Evolutionary conservation across 2,797 vertebrate species (phyloP).

Genomic region (Poecilia picta): DNA sequence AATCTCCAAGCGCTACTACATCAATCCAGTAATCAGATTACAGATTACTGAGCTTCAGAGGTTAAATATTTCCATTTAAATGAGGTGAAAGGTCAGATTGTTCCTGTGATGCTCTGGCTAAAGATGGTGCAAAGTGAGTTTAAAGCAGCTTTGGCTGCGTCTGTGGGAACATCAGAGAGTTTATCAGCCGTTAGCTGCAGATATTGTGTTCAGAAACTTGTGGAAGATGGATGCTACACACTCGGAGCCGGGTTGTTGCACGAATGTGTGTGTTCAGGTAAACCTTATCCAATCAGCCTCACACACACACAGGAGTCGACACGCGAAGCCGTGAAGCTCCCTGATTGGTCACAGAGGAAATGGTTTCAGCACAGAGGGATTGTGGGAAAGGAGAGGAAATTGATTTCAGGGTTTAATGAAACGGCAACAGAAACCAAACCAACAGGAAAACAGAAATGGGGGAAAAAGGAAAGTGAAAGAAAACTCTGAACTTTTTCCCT

Average conservation of each 20-base stretch:
- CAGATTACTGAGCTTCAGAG: no score
- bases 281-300: slow-evolving; percentile 60
- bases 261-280: slow-evolving; percentile 33
- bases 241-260: slow-evolving; percentile 17
- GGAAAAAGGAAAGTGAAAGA: slow-evolving; percentile 15
- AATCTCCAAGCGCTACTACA: no score
- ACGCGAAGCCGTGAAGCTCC: slow-evolving; percentile 29
- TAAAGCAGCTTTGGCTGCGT: neutral
- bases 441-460: slow-evolving; percentile 1
- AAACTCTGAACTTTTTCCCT: slow-evolving; percentile 24
- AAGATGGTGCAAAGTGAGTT: slow-evolving; percentile 7
- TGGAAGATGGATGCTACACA: slow-evolving; percentile 37
- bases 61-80: no score
- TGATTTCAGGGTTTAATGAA: slow-evolving; percentile 71
- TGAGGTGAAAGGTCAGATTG: neutral
- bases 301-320: slow-evolving; percentile 24
- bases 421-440: slow-evolving; percentile 27
- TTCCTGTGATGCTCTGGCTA: neutral
- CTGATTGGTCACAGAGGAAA: slow-evolving; percentile 72
- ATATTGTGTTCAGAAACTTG: slow-evolving; percentile 39
- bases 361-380: slow-evolving; percentile 60
- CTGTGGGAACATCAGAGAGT: slow-evolving; percentile 15
- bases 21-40: no score
- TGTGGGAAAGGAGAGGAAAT: slow-evolving; percentile 69
- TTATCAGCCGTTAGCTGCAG: slow-evolving; percentile 39